Base-by-base conservation (phyloP, 2,888 invertebrate species). In the Crioceris asparagi region DNA sequence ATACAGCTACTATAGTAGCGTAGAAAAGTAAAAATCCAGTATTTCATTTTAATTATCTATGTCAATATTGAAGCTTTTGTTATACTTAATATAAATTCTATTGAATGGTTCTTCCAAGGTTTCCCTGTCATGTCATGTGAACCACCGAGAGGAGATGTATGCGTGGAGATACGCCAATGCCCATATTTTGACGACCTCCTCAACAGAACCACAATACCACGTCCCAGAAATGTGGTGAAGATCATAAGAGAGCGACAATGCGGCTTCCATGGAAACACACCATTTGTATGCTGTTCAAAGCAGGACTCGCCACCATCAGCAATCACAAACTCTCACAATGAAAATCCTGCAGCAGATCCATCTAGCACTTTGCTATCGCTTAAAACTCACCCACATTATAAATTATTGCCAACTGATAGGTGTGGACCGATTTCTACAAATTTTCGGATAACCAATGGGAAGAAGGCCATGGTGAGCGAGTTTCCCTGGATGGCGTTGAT, bases 401-500 rank as follows among this genome's bases (percentile, higher is more conserved):
- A 53, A 15, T 45, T 68, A 7, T 43, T 71, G 18, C 58, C 59
- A 1, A 32, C 43, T 12, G 55, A 65, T n/a, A 49, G 58, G 1
- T 83, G 83, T 50, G 83, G 83, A 0, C 59, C 59, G 0, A 61
- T 73, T n/a, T 64, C 66, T 2, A 60, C 64, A 5, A 66, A 70
- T 29, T 48, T 43, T 4, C 71, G 73, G 49, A 73, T 84, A 31
- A 63, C 72, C 21, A 70, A 72, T 2, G 84, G 83, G 0, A 68
- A 71, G 15, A 63, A 66, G 39, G 74, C 82, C 0, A 59, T 57
- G 1, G 56, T 79, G 2, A 71, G 67, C 17, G 78, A 83, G 50
- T 81, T 74, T 63, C 84, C 83, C 0, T 85, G 83, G 83, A 78
- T 84, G 80, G 80, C 76, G 1, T 61, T 83, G 2, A 59, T 84